Evolutionary conservation across 2,888 invertebrate species (phyloP).

Genomic region (Petrolisthes cinctipes): DNA sequence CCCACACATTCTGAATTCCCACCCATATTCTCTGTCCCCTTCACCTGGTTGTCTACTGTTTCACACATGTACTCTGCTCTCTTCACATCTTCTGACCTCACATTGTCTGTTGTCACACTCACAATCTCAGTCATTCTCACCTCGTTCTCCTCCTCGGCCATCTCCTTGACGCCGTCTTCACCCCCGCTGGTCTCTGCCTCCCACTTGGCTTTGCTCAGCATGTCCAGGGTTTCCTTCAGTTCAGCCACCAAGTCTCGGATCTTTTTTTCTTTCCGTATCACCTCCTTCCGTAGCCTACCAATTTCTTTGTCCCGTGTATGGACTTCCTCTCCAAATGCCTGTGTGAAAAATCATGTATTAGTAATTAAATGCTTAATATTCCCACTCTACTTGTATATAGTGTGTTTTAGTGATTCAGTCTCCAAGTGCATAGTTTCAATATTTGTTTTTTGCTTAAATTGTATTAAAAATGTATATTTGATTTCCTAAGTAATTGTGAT

Average conservation of each 20-base stretch:
- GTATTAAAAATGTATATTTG: no score
- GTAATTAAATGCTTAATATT: no score
- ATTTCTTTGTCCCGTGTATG: conserved; percentile 70
- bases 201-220: conserved; percentile 67
- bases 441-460: no score
- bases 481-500: no score
- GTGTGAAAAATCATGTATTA: neutral
- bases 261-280: conserved; percentile 68
- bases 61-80: neutral
- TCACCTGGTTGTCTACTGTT: neutral
- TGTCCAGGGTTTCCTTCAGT: conserved; percentile 66
- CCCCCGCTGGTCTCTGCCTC: conserved; percentile 67
- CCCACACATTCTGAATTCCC: neutral
- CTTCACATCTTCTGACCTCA: no score
- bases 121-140: conserved; percentile 66
- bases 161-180: conserved; percentile 67
- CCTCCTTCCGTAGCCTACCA: conserved; percentile 68
- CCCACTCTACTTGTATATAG: no score
- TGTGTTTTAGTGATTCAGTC: no score
- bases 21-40: neutral
- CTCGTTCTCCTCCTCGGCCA: conserved; percentile 68
- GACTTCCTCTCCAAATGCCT: conserved; percentile 68
- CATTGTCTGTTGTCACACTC: conserved; percentile 9
- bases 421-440: no score
- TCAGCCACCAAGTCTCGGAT: conserved; percentile 66